Evolutionary conservation across 30 jellyfish, hydroid and myxozoan species (phyloP).

Genomic region (Turritopsis rubra): DNA sequence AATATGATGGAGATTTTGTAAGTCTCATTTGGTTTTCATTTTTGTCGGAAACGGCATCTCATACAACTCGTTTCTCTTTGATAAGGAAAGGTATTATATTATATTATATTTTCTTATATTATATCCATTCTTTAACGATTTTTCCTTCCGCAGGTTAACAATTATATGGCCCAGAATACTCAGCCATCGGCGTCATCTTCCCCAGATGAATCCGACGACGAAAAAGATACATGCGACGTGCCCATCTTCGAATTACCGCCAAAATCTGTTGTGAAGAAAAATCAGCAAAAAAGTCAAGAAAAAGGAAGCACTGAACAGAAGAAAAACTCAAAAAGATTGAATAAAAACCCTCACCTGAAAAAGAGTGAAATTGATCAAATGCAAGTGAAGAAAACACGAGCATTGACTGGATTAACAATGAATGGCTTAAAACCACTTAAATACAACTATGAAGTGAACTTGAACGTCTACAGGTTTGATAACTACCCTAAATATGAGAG

Average conservation of each 20-base stretch:
- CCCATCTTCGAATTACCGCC: background rate
- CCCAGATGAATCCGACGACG: conserved; percentile 4
- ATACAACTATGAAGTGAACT: background rate
- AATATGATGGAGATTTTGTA: conserved; percentile 34
- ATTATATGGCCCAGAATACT: conserved; percentile 4
- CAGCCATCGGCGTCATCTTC: conserved; percentile 1
- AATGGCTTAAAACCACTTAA: background rate
- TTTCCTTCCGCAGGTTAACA: background rate
- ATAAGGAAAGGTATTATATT: too few species aligned
- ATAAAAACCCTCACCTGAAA: background rate
- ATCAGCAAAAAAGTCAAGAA: background rate
- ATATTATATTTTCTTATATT: too few species aligned
- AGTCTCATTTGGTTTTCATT: conserved; percentile 4
- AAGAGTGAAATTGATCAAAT: background rate
- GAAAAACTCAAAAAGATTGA: background rate
- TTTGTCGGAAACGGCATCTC: background rate
- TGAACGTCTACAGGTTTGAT: background rate
- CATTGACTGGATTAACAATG: background rate
- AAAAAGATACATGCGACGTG: background rate
- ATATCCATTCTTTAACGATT: background rate
- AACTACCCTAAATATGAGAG: background rate
- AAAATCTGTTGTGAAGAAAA: background rate
- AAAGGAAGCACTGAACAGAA: background rate
- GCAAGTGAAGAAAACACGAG: background rate
- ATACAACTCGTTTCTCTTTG: too few species aligned